phyloP scores from a whole-genome alignment of 2,113 vertebrate genomes.

The Pollachius pollachius region DNA sequence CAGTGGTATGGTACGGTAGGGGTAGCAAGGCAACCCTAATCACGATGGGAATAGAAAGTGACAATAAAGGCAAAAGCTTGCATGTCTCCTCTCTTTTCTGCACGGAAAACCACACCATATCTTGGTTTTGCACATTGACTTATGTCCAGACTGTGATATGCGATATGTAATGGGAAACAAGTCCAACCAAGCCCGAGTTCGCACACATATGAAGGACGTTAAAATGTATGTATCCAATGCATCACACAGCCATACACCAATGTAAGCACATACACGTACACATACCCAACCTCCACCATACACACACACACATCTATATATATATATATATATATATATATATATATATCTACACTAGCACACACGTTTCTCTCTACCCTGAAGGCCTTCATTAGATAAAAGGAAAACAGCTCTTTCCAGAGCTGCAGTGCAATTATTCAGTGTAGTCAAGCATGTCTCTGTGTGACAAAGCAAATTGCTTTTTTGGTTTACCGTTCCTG shows the following conservation, averaged over 20 bases:
- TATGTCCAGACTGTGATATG: too few species aligned
- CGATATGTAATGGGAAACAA: too few species aligned
- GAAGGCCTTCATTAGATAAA: constrained; percentile 74
- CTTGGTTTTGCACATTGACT: too few species aligned
- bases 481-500: constrained; percentile 72
- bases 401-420: constrained; percentile 71
- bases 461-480: constrained; percentile 79
- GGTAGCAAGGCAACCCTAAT: not conserved
- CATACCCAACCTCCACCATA: not conserved
- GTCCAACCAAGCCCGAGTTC: too few species aligned
- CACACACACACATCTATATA: not conserved
- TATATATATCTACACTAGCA: constrained; percentile 12
- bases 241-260: not conserved
- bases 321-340: constrained; percentile 4
- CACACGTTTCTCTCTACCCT: constrained; percentile 28
- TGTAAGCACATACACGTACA: not conserved
- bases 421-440: constrained; percentile 76
- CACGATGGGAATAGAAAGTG: not conserved
- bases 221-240: too few species aligned
- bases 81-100: constrained; percentile 1
- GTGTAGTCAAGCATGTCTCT: constrained; percentile 75
- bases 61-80: not conserved
- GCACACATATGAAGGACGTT: too few species aligned
- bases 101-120: not conserved
- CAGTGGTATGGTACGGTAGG: not conserved